Percentiles rank a stretch among this genome's conserved stretches.
Evolutionary conservation across 1,140 invertebrate species (phyloP).

Genomic region (Chrysomallon squamiferum): DNA sequence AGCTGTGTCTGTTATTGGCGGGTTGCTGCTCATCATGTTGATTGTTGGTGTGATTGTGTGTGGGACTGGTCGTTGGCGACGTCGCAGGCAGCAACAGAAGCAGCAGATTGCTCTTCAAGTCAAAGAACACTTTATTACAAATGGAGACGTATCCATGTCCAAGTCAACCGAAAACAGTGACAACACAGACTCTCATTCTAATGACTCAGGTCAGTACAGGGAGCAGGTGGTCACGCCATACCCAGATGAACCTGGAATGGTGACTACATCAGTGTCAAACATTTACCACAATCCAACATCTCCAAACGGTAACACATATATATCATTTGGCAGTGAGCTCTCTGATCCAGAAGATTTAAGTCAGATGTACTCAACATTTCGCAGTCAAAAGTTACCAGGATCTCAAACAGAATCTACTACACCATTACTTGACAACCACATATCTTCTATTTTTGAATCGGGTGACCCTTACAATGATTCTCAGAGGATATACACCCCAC

Average conservation of each 20-base stretch:
- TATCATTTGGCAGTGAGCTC: constrained; percentile 44
- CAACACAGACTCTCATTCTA: constrained; percentile 18
- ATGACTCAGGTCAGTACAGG: constrained; percentile 14
- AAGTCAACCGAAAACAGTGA: constrained; percentile 19
- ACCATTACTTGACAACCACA: constrained; percentile 41
- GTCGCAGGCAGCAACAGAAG: constrained; percentile 23
- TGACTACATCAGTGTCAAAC: constrained; percentile 17
- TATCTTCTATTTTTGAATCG: constrained; percentile 39
- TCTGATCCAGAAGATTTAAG: constrained; percentile 30
- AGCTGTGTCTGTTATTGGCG: constrained; percentile 35
- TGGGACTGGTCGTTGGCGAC: constrained; percentile 14
- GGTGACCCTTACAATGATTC: constrained; percentile 37
- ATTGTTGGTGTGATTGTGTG: constrained; percentile 31
- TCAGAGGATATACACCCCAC: neutral
- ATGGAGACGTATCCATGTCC: constrained; percentile 25
- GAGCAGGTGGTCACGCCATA: constrained; percentile 9
- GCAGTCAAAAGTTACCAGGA: constrained; percentile 27
- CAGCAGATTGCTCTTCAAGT: constrained; percentile 37
- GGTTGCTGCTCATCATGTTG: constrained; percentile 34
- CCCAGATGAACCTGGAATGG: constrained; percentile 11
- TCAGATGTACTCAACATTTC: constrained; percentile 20
- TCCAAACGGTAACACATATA: constrained; percentile 42
- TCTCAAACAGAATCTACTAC: constrained; percentile 47
- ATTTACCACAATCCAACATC: constrained; percentile 20
- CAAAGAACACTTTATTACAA: constrained; percentile 43